Base-by-base conservation (phyloP, 2,113 vertebrate genomes). In the Pelmatolapia mariae region DNA sequence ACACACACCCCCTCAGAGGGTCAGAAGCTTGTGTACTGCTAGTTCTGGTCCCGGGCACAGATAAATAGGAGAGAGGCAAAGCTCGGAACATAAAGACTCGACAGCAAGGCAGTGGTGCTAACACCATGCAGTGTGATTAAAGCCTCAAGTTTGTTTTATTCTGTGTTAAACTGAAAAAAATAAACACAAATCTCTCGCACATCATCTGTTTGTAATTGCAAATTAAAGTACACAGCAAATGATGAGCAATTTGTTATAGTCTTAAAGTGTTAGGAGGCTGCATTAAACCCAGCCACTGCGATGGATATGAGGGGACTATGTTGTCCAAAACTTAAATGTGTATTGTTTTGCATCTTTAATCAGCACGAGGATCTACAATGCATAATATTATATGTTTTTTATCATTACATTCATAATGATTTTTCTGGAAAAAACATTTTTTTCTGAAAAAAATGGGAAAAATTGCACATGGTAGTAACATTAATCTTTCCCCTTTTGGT, bases 371-470 rank as follows among this genome's bases (percentile, higher is more conserved):
- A 40, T 9, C 1, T 68, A 40, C 19, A 15, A 22, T 66, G 10
- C 10, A 38, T 19, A 63, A 63, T 19, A 33, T 19, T 61, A 6
- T 10, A 63, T 22, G 0, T 8, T 66, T 66, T 66, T 38, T 0
- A 22, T 8, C 0, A 1, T 38, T 38, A 66, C 18, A 8, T 38
- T 66, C 33, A 38, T 38, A 66, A 66, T 38, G 61, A n/a, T 66
- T 22, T 38, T 0, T 0, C 61, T 38, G 33, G 33, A 0, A 38
- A 36, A 19, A 11, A 2, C 0, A 9, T 0, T 61, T 57, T 63
- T 5, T 9, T 0, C 3, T 0, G 1, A 11, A n/a, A n/a, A 33
- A 36, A 7, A 12, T 0, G 59, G 16, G 0, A n/a, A 66, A 38
- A 38, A 3, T 66, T 38, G 18, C 7, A 1, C 63, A 68, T 40